Percentiles rank a stretch among this genome's conserved stretches.
Evolutionary conservation across 2,113 vertebrate species (phyloP).

Genomic region (Turdus rufiventris): DNA sequence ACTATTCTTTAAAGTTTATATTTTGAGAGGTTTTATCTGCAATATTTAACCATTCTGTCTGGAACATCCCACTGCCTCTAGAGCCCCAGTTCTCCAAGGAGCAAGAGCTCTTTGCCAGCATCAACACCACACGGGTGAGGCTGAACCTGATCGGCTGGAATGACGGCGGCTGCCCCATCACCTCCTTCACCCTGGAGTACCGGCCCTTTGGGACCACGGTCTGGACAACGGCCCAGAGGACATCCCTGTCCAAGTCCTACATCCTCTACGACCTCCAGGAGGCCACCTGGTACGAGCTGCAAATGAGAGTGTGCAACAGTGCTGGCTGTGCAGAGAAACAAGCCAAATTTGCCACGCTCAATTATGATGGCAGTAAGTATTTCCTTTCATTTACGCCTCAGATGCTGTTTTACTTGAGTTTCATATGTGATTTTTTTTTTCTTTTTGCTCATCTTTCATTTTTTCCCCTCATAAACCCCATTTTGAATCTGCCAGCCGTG

Average conservation of each 20-base stretch:
- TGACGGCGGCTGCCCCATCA: constrained; percentile 96
- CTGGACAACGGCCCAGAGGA: constrained; percentile 93
- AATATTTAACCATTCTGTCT: neutral
- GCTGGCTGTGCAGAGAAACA: constrained; percentile 94
- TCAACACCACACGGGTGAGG: constrained; percentile 89
- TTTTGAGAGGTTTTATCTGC: neutral
- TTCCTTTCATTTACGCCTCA: neutral
- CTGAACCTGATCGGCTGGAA: constrained; percentile 97
- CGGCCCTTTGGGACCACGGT: constrained; percentile 86
- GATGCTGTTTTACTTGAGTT: neutral
- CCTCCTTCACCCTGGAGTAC: constrained; percentile 94
- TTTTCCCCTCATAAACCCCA: neutral
- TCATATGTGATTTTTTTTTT: neutral
- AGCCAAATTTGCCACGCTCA: constrained; percentile 92
- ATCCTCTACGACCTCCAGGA: constrained; percentile 94
- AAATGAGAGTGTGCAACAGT: constrained; percentile 96
- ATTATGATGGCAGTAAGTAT: constrained; percentile 92
- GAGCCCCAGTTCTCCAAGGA: constrained; percentile 99
- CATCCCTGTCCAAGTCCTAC: constrained; percentile 93
- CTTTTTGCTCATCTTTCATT: neutral
- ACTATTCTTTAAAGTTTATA: neutral
- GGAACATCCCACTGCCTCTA: constrained; percentile 25
- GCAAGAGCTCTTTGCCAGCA: constrained; percentile 94
- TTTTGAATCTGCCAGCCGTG: neutral
- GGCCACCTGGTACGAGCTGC: constrained; percentile 95